Percentiles rank a stretch among this genome's conserved stretches.
Conservation (phyloP, 2,113 vertebrate species). For the Neoarius graeffei region DNA sequence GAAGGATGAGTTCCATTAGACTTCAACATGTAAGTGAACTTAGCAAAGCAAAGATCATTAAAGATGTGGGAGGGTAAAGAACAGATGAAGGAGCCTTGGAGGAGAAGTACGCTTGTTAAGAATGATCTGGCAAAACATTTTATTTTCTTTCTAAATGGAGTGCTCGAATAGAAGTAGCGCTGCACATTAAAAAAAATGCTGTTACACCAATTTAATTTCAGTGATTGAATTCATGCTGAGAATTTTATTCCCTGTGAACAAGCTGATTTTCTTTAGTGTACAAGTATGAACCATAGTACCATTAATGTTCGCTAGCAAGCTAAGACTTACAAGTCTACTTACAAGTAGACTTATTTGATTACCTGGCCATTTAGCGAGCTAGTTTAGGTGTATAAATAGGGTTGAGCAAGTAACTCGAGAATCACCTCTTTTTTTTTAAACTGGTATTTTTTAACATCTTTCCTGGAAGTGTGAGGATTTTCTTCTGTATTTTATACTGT, state of each 20-base stretch:
- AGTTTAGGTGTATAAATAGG: neutral
- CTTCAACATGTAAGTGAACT: neutral
- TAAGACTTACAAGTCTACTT: neutral
- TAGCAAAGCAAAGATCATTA: neutral
- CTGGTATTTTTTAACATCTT: neutral
- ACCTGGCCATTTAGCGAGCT: neutral
- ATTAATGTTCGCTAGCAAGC: neutral
- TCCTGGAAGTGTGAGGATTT: neutral
- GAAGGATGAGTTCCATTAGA: neutral
- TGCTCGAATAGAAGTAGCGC: neutral
- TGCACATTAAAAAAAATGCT: neutral
- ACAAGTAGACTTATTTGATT: neutral
- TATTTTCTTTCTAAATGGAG: neutral
- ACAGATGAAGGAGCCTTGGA: neutral
- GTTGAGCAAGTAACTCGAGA: neutral
- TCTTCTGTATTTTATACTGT: neutral
- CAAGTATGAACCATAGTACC: neutral
- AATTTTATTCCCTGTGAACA: neutral
- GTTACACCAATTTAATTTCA: neutral
- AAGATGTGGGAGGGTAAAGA: neutral
- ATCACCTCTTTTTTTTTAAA: neutral
- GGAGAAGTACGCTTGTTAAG: neutral
- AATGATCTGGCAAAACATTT: neutral
- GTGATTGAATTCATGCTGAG: neutral
- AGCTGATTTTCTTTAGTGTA: neutral